Percentiles rank a stretch among this genome's conserved stretches.
Conservation (phyloP, 1,140 invertebrate species). For the Cryptotermes secundus region DNA sequence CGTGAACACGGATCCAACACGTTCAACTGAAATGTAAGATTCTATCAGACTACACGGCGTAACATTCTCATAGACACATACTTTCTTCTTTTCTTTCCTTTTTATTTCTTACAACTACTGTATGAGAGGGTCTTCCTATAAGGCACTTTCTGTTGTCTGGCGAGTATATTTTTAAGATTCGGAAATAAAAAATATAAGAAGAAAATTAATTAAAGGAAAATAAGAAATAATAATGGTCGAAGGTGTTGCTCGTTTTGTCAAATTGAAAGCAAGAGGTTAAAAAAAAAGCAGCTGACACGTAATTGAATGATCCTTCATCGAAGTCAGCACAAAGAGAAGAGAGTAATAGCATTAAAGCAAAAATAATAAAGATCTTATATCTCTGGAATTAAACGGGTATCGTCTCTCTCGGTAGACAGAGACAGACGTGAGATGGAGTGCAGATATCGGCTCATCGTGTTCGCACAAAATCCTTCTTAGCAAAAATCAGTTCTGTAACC, state of each 20-base stretch:
- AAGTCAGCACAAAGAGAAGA: not conserved
- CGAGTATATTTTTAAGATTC: not conserved
- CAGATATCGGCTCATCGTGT: not conserved
- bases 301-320: conserved; percentile 6
- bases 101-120: not conserved
- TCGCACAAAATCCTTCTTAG: no score
- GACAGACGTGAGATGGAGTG: not conserved
- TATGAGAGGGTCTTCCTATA: not conserved
- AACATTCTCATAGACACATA: no score
- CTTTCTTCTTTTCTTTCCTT: not conserved
- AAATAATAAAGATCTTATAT: not conserved
- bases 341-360: not conserved
- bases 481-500: no score
- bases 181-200: not conserved
- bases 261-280: not conserved
- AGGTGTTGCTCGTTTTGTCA: not conserved
- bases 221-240: not conserved
- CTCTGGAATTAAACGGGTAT: not conserved
- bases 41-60: no score
- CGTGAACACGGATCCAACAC: no score
- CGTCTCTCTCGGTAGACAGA: not conserved
- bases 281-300: not conserved
- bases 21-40: no score
- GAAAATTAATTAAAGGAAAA: not conserved
- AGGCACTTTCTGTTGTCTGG: not conserved